A percentile compares a stretch with the other conserved stretches of the same genome.
Evolutionary conservation across 2,113 vertebrate genomes (phyloP).

Genomic region (Chamaea fasciata): DNA sequence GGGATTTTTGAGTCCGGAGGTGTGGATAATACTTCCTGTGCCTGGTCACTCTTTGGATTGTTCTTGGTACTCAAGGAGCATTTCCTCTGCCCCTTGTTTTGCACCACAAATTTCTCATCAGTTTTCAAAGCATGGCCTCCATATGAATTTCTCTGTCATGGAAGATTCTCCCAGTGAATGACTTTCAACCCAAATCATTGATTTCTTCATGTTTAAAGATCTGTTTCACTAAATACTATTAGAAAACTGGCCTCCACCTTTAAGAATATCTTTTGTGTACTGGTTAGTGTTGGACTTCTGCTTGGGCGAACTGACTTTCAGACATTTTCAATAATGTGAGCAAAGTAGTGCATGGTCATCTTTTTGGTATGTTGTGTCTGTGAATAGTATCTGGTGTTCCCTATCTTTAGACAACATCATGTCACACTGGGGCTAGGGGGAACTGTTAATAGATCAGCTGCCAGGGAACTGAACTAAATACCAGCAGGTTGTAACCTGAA

Average conservation of each 20-base stretch:
- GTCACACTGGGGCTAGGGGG: background rate
- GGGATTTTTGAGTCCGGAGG: background rate
- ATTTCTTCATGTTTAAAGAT: background rate
- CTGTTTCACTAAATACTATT: background rate
- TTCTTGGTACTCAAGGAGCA: background rate
- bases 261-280: background rate
- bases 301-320: background rate
- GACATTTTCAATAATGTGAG: background rate
- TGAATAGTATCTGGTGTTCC: background rate
- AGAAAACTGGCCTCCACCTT: background rate
- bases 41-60: background rate
- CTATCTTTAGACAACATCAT: background rate
- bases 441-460: slow-evolving; percentile 14
- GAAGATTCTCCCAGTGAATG: background rate
- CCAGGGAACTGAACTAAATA: slow-evolving; percentile 42
- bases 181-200: background rate
- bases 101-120: background rate
- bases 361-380: background rate
- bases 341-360: background rate
- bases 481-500: slow-evolving; percentile 16
- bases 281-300: background rate
- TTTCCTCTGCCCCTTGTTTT: background rate
- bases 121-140: background rate
- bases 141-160: background rate
- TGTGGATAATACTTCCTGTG: background rate